These are phyloP conservation scores for Pristionchus maxplancki DNA, from an alignment of 2,888 invertebrate genomes.

Conservation along the genomic window DNA sequence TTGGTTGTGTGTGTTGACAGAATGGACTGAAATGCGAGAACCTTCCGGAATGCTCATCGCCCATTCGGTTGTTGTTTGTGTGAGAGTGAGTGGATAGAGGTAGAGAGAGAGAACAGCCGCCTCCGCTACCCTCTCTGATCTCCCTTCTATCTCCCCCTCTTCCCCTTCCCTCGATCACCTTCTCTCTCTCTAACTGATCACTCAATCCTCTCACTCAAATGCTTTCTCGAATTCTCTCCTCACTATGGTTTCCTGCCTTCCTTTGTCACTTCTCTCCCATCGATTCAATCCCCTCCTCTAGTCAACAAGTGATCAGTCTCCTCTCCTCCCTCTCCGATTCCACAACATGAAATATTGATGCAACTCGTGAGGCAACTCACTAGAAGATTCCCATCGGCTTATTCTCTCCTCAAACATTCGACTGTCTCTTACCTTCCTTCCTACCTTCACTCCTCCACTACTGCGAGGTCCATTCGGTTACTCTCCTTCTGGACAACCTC, in stretches of 20 bases:
- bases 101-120: constrained; percentile 49
- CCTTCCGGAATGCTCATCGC: constrained; percentile 39
- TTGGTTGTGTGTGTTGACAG: background rate
- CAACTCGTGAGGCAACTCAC: background rate
- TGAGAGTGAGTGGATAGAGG: constrained; percentile 19
- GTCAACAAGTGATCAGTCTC: constrained; percentile 26
- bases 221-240: constrained; percentile 49
- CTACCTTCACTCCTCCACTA: background rate
- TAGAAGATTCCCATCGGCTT: constrained; percentile 28
- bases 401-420: constrained; percentile 36
- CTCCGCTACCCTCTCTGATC: constrained; percentile 21
- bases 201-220: constrained; percentile 43
- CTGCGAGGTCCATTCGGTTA: constrained; percentile 15
- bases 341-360: constrained; percentile 30
- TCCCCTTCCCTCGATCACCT: constrained; percentile 26
- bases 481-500: background rate
- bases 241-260: constrained; percentile 16
- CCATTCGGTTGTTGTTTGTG: constrained; percentile 40
- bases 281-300: background rate
- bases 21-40: background rate
- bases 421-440: background rate
- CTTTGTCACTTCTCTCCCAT: constrained; percentile 21
- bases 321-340: background rate
- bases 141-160: background rate
- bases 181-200: constrained; percentile 42